Evolutionary conservation across 2,797 vertebrate genomes (phyloP).

Genomic region (Channa striata): DNA sequence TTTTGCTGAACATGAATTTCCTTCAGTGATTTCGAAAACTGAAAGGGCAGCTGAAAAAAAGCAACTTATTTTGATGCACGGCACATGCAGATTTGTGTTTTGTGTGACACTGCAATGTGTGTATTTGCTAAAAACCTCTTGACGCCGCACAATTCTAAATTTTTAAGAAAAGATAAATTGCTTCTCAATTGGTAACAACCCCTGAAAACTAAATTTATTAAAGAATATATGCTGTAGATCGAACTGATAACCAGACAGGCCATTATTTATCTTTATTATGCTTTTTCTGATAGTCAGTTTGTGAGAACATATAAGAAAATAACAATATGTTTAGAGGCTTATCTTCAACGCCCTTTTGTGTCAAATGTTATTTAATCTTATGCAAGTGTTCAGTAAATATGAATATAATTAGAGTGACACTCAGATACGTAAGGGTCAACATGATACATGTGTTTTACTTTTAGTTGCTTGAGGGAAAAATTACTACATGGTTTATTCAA

Average conservation of each 20-base stretch:
- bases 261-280: background rate
- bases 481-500: conserved; percentile 23
- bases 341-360: background rate
- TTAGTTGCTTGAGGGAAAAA: conserved; percentile 17
- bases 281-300: background rate
- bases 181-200: too few relatives aligned
- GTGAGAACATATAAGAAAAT: background rate
- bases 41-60: background rate
- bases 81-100: too few relatives aligned
- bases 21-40: background rate
- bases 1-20: conserved; percentile 11
- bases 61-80: too few relatives aligned
- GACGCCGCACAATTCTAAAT: background rate
- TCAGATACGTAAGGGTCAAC: conserved; percentile 38
- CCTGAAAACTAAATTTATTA: background rate
- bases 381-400: conserved; percentile 9
- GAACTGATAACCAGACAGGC: background rate
- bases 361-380: conserved; percentile 1
- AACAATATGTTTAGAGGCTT: background rate
- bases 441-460: background rate
- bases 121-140: background rate
- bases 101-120: background rate
- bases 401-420: conserved; percentile 33
- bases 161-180: too few relatives aligned
- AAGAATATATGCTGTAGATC: background rate